These are phyloP conservation scores for Stenoptilia bipunctidactyla DNA, from an alignment of 2,888 invertebrate species.

Conservation along the genomic window DNA sequence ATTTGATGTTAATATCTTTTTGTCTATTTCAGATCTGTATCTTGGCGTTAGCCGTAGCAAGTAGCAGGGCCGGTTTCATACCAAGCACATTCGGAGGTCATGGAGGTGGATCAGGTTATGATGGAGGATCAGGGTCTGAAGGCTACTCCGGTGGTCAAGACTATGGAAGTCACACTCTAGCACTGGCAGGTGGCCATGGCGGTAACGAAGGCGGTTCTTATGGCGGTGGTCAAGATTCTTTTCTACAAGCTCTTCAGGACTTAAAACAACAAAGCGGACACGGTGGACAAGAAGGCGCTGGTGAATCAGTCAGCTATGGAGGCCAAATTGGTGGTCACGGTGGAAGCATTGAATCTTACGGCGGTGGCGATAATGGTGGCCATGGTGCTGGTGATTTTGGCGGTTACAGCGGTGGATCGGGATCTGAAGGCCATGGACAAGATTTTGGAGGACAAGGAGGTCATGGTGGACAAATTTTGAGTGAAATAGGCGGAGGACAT, in stretches of 20 bases:
- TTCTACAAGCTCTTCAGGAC: constrained; percentile 51
- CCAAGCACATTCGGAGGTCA: constrained; percentile 27
- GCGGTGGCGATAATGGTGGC: constrained; percentile 18
- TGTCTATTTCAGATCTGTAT: constrained; percentile 42
- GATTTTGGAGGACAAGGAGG: constrained; percentile 16
- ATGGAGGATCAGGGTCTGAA: constrained; percentile 19
- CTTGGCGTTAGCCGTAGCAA: constrained; percentile 50
- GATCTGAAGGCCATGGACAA: constrained; percentile 14
- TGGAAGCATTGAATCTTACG: too few species aligned
- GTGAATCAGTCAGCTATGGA: not conserved
- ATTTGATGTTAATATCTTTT: not conserved
- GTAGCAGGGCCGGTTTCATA: constrained; percentile 44
- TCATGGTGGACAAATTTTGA: constrained; percentile 4
- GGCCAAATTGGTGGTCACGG: constrained; percentile 9
- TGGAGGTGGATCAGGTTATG: constrained; percentile 20
- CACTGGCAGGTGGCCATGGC: constrained; percentile 10
- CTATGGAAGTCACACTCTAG: constrained; percentile 7
- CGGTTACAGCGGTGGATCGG: constrained; percentile 6
- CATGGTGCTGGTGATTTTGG: constrained; percentile 16
- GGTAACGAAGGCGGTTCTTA: constrained; percentile 15
- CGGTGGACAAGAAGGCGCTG: constrained; percentile 10
- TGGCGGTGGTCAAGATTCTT: constrained; percentile 39
- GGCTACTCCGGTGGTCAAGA: constrained; percentile 19
- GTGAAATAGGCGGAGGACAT: constrained; percentile 15
- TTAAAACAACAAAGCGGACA: constrained; percentile 26